Evolutionary conservation across 1,140 invertebrate species (phyloP), one percentile per base, ranked within the genome.

Genomic region (Aradophagus sp.): DNA sequence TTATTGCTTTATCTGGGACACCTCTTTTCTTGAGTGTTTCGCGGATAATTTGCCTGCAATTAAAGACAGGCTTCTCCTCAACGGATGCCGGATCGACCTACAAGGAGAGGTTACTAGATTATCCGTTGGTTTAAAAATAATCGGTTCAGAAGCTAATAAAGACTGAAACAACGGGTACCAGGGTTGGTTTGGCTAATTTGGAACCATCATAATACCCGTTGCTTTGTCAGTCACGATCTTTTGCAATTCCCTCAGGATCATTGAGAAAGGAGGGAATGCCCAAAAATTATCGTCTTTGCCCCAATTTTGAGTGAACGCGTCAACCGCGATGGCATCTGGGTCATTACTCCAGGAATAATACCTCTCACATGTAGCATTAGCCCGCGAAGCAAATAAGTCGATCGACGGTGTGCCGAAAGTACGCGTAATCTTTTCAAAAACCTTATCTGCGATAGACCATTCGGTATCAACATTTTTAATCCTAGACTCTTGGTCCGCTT

Each of bases 241-340:
- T 11, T 10, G 5, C 4, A 31, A 10, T 5, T 3, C n/a, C n/a
- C n/a, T 31, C 3, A 31, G n/a, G 3, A 31, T 31, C 3, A 31
- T 6, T 31, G 29, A 31, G n/a, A 31, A 31, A 5, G 29, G n/a
- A 31, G n/a, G 29, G n/a, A 31, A 31, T 3, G 29, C 29, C 29
- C 29, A 31, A 31, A 31, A 31, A 6, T 10, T 6, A 11, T 10
- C n/a, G 29, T 10, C 2, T 10, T 6, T 31, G 2, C n/a, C n/a
- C 29, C 29, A 31, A 10, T 31, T 10, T 10, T 31, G 29, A 3
- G 29, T 31, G n/a, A 31, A 31, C 4, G 29, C 29, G n/a, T 31
- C 29, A 5, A 31, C n/a, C n/a, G 29, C 29, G n/a, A 10, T 2
- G 2, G 29, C 29, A 8, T 31, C 6, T 10, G 29, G 29, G n/a